Conservation (phyloP, 2,113 vertebrate genomes). For the Grantiella picta region DNA sequence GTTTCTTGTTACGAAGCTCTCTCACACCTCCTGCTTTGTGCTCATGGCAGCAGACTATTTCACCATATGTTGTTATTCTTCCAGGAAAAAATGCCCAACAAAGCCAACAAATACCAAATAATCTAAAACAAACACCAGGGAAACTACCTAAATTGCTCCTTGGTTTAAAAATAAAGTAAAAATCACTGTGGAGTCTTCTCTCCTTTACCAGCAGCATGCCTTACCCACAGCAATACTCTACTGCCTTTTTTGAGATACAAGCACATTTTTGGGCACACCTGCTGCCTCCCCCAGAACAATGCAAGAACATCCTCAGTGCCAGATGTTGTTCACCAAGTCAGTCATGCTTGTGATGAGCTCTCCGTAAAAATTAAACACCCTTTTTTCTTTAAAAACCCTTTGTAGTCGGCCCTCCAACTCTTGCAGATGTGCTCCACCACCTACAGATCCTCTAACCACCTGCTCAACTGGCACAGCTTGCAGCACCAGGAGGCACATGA, state of each 20-base stretch:
- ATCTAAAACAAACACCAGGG: not conserved
- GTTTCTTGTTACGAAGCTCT: not conserved
- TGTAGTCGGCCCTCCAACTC: not conserved
- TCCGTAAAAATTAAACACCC: not conserved
- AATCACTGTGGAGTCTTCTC: not conserved
- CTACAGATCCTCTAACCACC: not conserved
- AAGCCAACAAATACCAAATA: slow-evolving; percentile 21
- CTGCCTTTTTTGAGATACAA: not conserved
- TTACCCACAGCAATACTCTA: not conserved
- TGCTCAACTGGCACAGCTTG: not conserved
- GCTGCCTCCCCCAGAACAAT: not conserved
- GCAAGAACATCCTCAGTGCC: not conserved
- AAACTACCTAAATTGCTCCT: not conserved
- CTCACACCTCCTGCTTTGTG: not conserved
- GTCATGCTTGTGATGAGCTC: not conserved
- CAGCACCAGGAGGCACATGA: not conserved
- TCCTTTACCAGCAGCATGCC: not conserved
- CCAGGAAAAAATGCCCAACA: not conserved
- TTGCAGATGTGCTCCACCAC: not conserved
- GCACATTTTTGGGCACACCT: not conserved
- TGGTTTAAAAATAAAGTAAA: not conserved
- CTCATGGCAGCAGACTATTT: slow-evolving; percentile 16
- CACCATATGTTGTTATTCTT: slow-evolving; percentile 36
- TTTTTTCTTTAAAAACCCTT: not conserved
- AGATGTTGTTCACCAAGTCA: not conserved